Conservation (phyloP, 2,888 invertebrate genomes). For the Clanis bilineata region DNA sequence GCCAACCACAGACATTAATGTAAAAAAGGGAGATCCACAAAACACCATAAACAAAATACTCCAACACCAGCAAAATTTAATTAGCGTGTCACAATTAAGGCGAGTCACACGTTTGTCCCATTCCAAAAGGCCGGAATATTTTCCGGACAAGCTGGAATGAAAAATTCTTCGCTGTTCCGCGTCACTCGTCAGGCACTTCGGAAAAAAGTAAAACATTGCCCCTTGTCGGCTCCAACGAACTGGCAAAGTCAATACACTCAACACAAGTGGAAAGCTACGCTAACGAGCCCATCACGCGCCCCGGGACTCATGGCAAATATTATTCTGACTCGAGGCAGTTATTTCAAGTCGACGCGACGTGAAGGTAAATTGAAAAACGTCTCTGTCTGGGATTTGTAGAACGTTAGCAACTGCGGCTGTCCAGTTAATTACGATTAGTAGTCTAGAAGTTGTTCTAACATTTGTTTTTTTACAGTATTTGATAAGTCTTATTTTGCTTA, state of each 20-base stretch:
- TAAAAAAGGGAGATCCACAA: background rate
- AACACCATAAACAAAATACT: background rate
- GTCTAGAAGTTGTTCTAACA: background rate
- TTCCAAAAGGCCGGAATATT: conserved; percentile 1
- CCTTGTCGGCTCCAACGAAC: conserved; percentile 61
- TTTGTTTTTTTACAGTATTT: background rate
- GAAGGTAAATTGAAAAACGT: conserved; percentile 42
- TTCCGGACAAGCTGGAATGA: conserved; percentile 14
- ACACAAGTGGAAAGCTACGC: conserved; percentile 48
- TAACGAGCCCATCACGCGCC: conserved; percentile 61
- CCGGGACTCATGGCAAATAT: conserved; percentile 58
- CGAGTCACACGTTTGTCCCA: conserved; percentile 1
- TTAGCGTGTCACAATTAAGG: conserved; percentile 2
- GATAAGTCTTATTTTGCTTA: too few relatives aligned
- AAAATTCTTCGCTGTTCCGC: conserved; percentile 31
- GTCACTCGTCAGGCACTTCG: conserved; percentile 29
- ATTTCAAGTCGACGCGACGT: conserved; percentile 10
- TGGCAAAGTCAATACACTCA: conserved; percentile 67
- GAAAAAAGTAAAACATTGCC: conserved; percentile 48
- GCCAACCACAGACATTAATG: too few relatives aligned
- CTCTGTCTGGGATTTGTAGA: conserved; percentile 20
- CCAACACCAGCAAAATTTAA: background rate
- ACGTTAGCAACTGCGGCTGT: background rate
- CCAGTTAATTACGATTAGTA: conserved; percentile 7
- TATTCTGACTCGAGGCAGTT: conserved; percentile 41